Percentiles rank a stretch among this genome's conserved stretches.
Conservation (phyloP, 1,140 invertebrate genomes). For the Callitettix versicolor region DNA sequence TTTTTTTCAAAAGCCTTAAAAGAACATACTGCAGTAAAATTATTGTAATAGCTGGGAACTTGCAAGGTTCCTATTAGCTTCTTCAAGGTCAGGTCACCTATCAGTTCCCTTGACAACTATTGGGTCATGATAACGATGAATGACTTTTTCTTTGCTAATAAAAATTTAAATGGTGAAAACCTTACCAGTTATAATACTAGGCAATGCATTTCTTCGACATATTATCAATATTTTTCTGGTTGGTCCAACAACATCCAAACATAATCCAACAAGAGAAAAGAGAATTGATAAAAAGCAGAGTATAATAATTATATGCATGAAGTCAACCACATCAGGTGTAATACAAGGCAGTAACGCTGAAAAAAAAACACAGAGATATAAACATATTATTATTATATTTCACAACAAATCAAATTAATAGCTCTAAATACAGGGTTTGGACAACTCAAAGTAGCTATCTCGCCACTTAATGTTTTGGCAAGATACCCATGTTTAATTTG, state of each 20-base stretch:
- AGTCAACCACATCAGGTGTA: constrained; percentile 37
- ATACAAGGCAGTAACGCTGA: constrained; percentile 38
- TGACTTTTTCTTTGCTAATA: neutral
- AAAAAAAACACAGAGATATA: no score
- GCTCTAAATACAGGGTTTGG: no score
- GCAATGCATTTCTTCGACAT: constrained; percentile 39
- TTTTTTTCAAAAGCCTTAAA: neutral
- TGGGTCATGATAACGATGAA: neutral
- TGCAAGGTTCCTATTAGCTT: neutral
- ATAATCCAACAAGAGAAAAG: constrained; percentile 39
- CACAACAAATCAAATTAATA: no score
- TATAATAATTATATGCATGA: constrained; percentile 41
- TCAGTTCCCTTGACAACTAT: no score
- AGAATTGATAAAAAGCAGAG: constrained; percentile 41
- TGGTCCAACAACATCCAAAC: constrained; percentile 39
- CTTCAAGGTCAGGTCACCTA: neutral
- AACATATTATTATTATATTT: no score
- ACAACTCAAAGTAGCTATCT: no score
- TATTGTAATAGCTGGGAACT: neutral
- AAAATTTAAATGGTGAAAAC: neutral
- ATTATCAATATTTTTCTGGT: constrained; percentile 38
- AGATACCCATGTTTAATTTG: no score
- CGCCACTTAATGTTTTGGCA: no score
- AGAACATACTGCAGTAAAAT: neutral
- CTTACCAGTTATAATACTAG: constrained; percentile 38